A percentile compares a stretch with the other conserved stretches of the same genome.
These are phyloP conservation scores for Atta texana DNA, from an alignment of 1,140 invertebrate genomes.

Conservation along the genomic window DNA sequence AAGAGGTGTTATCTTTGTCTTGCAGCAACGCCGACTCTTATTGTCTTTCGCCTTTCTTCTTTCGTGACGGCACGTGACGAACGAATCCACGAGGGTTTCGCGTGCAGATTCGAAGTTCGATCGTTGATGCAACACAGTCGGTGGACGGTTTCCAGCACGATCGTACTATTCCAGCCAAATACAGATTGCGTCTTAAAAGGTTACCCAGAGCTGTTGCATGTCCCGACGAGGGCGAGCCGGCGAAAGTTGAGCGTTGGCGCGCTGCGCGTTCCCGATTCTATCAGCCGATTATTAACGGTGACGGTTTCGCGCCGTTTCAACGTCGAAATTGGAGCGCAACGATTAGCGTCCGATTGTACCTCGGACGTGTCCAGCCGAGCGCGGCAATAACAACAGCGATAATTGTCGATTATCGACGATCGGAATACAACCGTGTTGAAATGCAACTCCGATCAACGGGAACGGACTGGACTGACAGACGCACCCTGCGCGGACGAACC, in stretches of 20 bases:
- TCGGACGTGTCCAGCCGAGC: not conserved
- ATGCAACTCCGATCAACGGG: not conserved
- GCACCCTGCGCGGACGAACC: not conserved
- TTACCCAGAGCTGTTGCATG: slow-evolving; percentile 44
- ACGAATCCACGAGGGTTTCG: not conserved
- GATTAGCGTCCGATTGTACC: slow-evolving; percentile 26
- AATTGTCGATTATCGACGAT: slow-evolving; percentile 34
- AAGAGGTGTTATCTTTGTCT: not conserved
- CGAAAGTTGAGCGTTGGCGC: not conserved
- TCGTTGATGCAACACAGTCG: not conserved
- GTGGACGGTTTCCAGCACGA: not conserved
- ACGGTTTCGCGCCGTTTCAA: slow-evolving; percentile 1
- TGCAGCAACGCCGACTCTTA: not conserved
- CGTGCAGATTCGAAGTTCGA: slow-evolving; percentile 15
- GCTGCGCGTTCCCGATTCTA: not conserved
- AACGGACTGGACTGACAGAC: not conserved
- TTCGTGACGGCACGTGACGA: not conserved
- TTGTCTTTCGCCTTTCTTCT: not conserved
- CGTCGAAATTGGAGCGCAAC: slow-evolving; percentile 25
- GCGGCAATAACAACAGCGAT: slow-evolving; percentile 8
- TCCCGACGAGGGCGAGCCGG: not conserved
- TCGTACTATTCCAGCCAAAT: not conserved
- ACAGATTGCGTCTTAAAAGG: slow-evolving; percentile 32
- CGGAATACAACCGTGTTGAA: not conserved
- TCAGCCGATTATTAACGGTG: not conserved